phyloP scores from a whole-genome alignment of 2,888 invertebrate genomes.

The Lacanobia oleracea region DNA sequence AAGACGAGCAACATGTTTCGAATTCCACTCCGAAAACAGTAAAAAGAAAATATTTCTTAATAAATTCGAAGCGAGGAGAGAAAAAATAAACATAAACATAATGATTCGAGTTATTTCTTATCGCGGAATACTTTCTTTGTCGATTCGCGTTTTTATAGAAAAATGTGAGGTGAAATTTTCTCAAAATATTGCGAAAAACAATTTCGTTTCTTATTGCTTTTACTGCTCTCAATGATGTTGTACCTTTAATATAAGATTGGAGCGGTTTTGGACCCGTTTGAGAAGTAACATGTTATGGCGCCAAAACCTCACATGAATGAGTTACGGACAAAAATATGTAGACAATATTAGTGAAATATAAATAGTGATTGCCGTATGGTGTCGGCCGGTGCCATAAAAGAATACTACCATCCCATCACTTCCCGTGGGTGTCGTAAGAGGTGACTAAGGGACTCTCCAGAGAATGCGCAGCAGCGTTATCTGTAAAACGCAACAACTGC shows the following conservation, averaged over 20 bases:
- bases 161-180: slow-evolving; percentile 49
- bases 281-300: slow-evolving; percentile 9
- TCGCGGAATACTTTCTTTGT: slow-evolving; percentile 50
- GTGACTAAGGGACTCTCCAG: too few relatives aligned
- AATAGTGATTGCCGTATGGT: too few relatives aligned
- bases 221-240: slow-evolving; percentile 13
- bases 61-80: slow-evolving; percentile 38
- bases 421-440: too few relatives aligned
- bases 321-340: too few relatives aligned
- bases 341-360: too few relatives aligned
- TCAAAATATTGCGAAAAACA: slow-evolving; percentile 42
- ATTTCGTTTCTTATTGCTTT: slow-evolving; percentile 49
- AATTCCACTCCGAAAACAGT: slow-evolving; percentile 38
- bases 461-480: too few relatives aligned
- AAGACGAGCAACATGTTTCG: slow-evolving; percentile 14
- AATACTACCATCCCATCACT: too few relatives aligned
- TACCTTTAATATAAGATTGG: background rate
- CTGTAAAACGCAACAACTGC: too few relatives aligned
- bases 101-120: slow-evolving; percentile 57
- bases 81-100: slow-evolving; percentile 41
- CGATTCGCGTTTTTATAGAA: slow-evolving; percentile 50
- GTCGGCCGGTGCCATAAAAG: too few relatives aligned
- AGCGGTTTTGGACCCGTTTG: slow-evolving; percentile 3
- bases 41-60: slow-evolving; percentile 50
- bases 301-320: background rate